Evolutionary conservation across 2,113 vertebrate genomes (phyloP).

Genomic region (Grammomys surdaster): DNA sequence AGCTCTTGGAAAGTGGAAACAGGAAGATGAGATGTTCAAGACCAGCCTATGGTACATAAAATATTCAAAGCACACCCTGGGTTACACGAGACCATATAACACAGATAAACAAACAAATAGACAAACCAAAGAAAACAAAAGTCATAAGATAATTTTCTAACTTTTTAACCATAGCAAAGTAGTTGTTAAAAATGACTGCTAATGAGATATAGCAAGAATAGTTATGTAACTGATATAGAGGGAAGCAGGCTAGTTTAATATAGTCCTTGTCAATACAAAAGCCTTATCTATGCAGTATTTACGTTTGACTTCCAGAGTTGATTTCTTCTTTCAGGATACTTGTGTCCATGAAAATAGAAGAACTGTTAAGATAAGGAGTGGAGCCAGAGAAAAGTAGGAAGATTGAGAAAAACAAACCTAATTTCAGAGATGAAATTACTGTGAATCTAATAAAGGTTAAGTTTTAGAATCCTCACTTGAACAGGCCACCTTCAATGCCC

Average conservation of each 20-base stretch:
- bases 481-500: neutral
- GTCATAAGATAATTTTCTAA: neutral
- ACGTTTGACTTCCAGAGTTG: slow-evolving; percentile 25
- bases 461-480: slow-evolving; percentile 7
- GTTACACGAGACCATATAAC: neutral
- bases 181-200: neutral
- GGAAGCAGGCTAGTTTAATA: neutral
- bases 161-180: neutral
- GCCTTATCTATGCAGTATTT: slow-evolving; percentile 38
- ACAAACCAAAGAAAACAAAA: neutral
- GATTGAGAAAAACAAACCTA: slow-evolving; percentile 6
- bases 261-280: neutral
- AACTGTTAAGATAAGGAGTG: slow-evolving; percentile 44
- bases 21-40: neutral
- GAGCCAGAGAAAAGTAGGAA: slow-evolving; percentile 52
- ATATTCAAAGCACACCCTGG: neutral
- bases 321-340: slow-evolving; percentile 52
- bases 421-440: slow-evolving; percentile 22
- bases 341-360: slow-evolving; percentile 3
- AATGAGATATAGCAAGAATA: slow-evolving; percentile 1
- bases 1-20: neutral
- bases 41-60: neutral
- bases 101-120: neutral
- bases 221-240: neutral
- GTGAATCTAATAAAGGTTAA: slow-evolving; percentile 9